Conservation (phyloP, 2,797 vertebrate species). For the Falco cherrug region DNA sequence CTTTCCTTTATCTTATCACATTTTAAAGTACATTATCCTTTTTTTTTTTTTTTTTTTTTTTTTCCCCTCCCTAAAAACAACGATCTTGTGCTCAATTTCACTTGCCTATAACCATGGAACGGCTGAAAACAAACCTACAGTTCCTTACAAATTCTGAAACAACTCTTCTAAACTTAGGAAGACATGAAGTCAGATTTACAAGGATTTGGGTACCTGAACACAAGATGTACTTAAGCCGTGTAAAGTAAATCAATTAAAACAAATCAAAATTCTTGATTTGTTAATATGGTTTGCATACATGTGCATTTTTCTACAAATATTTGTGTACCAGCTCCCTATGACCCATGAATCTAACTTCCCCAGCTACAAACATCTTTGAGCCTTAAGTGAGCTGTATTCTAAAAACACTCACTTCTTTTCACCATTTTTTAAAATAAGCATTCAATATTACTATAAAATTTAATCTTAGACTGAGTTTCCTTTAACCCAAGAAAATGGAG, state of each 20-base stretch:
- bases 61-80: not conserved
- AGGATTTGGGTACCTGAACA: not conserved
- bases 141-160: not conserved
- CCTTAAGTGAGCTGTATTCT: not conserved
- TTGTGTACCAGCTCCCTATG: not conserved
- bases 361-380: not conserved
- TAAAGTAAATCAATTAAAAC: not conserved
- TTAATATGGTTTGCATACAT: not conserved
- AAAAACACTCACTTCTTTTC: not conserved
- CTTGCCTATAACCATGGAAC: not conserved
- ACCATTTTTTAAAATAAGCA: not conserved
- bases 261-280: not conserved
- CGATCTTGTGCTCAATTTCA: not conserved
- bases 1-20: not conserved
- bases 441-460: not conserved
- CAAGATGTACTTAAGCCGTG: not conserved
- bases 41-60: not conserved
- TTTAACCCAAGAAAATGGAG: not conserved
- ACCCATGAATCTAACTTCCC: not conserved
- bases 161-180: not conserved
- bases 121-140: not conserved
- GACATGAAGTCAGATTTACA: not conserved
- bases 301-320: not conserved
- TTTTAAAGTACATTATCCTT: not conserved
- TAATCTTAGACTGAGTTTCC: not conserved